phyloP scores from a whole-genome alignment of 2,888 invertebrate species.

The Timandra comae region DNA sequence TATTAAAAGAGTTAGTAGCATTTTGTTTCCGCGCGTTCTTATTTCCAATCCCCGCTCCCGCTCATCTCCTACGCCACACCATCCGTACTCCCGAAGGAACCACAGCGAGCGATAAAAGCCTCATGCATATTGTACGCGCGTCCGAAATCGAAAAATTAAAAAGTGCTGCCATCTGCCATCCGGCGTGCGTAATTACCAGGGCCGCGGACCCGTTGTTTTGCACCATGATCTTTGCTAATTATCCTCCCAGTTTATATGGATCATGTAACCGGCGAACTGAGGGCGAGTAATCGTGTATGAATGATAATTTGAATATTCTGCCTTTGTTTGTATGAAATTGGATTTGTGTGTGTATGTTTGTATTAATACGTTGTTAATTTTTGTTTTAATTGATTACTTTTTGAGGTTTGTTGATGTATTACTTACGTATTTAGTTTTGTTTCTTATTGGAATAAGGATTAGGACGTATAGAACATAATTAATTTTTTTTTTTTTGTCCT shows the following conservation, averaged over 20 bases:
- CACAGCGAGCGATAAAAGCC: slow-evolving; percentile 72
- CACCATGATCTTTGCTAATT: slow-evolving; percentile 55
- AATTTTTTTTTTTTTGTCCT: too few species aligned
- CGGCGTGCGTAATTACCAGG: slow-evolving; percentile 46
- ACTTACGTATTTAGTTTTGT: too few species aligned
- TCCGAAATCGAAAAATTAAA: slow-evolving; percentile 76
- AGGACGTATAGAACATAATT: too few species aligned
- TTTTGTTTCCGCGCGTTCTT: too few species aligned
- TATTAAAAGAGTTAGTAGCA: too few species aligned
- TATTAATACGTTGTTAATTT: too few species aligned
- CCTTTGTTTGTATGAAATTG: slow-evolving; percentile 3
- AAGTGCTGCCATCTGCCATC: slow-evolving; percentile 69
- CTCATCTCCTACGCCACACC: slow-evolving; percentile 17
- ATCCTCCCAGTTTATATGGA: slow-evolving; percentile 19
- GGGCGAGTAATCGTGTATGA: slow-evolving; percentile 13
- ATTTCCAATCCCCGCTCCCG: slow-evolving; percentile 20
- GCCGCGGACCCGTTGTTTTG: slow-evolving; percentile 22
- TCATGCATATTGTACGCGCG: slow-evolving; percentile 70
- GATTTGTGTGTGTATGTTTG: too few species aligned
- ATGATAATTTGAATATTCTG: slow-evolving; percentile 5
- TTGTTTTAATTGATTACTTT: too few species aligned
- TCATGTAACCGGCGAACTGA: not conserved
- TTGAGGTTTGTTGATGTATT: too few species aligned
- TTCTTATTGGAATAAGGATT: too few species aligned
- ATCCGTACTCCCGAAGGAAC: slow-evolving; percentile 62